Conservation (phyloP, 2,797 vertebrate genomes). For the Rhabdophis nuchalis region DNA sequence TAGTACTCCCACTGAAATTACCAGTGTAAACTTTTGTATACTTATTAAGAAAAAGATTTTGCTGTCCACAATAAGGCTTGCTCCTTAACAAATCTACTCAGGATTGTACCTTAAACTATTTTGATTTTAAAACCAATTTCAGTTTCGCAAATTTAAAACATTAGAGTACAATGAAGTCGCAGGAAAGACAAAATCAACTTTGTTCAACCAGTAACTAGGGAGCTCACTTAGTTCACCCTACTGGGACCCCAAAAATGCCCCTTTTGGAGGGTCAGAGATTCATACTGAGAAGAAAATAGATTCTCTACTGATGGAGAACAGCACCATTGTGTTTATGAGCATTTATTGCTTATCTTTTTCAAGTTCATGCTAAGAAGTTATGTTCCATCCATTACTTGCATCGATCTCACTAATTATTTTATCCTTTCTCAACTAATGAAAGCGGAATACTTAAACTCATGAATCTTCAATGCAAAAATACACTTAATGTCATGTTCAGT, state of each 20-base stretch:
- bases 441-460: background rate
- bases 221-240: background rate
- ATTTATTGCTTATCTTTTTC: background rate
- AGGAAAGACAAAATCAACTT: background rate
- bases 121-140: background rate
- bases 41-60: background rate
- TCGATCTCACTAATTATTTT: background rate
- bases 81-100: background rate
- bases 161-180: background rate
- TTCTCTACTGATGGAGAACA: background rate
- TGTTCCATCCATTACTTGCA: background rate
- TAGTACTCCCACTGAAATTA: background rate
- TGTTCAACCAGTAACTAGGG: background rate
- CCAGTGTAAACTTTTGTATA: background rate
- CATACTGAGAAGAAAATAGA: background rate
- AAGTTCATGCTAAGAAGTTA: background rate
- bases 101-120: background rate
- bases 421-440: background rate
- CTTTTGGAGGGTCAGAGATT: background rate
- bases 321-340: background rate
- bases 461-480: background rate
- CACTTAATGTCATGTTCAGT: background rate
- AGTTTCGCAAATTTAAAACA: background rate
- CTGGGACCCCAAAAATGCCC: background rate
- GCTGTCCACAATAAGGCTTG: background rate